Base-by-base conservation (phyloP, 1,140 invertebrate species). In the Ladona fulva region DNA sequence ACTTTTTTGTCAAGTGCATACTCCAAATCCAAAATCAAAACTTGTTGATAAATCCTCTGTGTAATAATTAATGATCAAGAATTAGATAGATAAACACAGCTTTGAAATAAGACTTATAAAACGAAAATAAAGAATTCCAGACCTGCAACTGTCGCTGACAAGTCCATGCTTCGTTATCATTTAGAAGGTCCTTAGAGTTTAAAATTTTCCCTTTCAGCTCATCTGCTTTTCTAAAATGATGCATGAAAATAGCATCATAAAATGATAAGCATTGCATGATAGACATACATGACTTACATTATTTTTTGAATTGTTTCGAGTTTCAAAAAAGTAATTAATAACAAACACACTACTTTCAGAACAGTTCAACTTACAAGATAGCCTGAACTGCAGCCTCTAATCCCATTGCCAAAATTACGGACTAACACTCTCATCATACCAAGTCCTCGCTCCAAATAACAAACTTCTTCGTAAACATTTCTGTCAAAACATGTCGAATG, bases 1-100 rank as follows among this genome's bases (percentile, higher is more conserved):
- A 95, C 92, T 86, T 95, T 95, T 82, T 93, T 92, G 84, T 95
- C 93, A 81, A 95, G 85, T n/a, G 94, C 93, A 89, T 93, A 94
- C 83, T 95, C 94, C 79, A 95, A 85, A 84, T 95, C 93, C 75
- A 92, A 85, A 66, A 94, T 88, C 42, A 96, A 85, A 24, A 95
- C 89, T 84, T 93, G 91, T 83, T 94, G 92, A 84, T 94, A 95
- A 76, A 94, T 90, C 82, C 52, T 16, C 52, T 66, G 52, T 5
- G 14, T 16, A 12, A 66, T 6, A 66, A 66, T n/a, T 66, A 19
- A 66, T 1, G 14, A 22, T 66, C 1, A 5, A 19, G n/a, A 66
- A 66, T 66, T 6, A 66, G 3, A 22, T 66, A 66, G 12, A 16
- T 22, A 66, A 6, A 66, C 52, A 19, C 52, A 19, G n/a, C n/a